Evolutionary conservation across 2,113 vertebrate genomes (phyloP).

Genomic region (Corythornis cristatus): DNA sequence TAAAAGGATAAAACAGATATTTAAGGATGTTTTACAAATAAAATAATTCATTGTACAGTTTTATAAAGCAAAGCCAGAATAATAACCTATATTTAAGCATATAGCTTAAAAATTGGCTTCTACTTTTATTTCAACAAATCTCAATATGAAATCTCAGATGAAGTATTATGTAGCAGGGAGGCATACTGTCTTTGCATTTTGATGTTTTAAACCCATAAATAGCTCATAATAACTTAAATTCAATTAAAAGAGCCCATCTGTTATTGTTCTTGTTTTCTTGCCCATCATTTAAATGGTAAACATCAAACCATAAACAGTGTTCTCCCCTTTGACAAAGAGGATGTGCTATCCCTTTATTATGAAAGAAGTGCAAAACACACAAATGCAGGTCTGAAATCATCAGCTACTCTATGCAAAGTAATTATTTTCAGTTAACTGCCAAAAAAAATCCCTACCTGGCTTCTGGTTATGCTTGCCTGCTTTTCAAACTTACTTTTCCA

Average conservation of each 20-base stretch:
- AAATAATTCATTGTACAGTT: neutral
- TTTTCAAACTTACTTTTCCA: neutral
- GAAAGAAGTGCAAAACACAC: neutral
- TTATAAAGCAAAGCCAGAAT: neutral
- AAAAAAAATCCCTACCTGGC: neutral
- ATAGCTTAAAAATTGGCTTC: neutral
- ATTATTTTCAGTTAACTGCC: neutral
- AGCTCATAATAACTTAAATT: neutral
- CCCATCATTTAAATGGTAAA: neutral
- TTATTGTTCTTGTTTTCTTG: slow-evolving; percentile 5
- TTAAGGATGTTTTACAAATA: neutral
- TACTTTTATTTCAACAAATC: neutral
- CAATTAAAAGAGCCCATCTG: neutral
- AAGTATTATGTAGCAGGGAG: neutral
- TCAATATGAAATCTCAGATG: neutral
- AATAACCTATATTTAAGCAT: neutral
- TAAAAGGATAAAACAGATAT: neutral
- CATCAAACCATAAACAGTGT: neutral
- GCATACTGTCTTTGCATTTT: neutral
- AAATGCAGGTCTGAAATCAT: neutral
- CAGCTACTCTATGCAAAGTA: neutral
- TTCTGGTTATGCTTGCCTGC: neutral
- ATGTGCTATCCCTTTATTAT: neutral
- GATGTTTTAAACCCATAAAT: neutral
- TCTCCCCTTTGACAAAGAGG: neutral